Percentiles rank a stretch among this genome's conserved stretches.
phyloP scores from a whole-genome alignment of 1,140 invertebrate species.

The Manduca sexta region DNA sequence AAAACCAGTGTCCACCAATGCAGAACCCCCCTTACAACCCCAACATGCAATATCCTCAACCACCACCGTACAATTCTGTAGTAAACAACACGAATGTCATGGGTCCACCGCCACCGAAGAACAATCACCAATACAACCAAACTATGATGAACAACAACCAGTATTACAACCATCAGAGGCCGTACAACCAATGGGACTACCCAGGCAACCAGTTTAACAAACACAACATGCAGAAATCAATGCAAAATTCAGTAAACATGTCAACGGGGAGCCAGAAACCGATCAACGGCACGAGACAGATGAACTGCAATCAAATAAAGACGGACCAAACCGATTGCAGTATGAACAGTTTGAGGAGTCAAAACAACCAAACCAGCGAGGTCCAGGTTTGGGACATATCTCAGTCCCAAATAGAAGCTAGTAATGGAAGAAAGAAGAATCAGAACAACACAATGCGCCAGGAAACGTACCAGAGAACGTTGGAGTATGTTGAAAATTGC shows the following conservation, averaged over 20 bases:
- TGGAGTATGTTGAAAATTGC: conserved; percentile 94
- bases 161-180: conserved; percentile 59
- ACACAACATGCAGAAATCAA: conserved; percentile 58
- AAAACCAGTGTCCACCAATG: conserved; percentile 28
- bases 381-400: conserved; percentile 73
- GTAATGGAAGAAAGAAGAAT: conserved; percentile 61
- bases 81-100: conserved; percentile 50
- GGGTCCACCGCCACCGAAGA: conserved; percentile 64
- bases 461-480: conserved; percentile 89
- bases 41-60: conserved; percentile 55
- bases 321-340: conserved; percentile 59
- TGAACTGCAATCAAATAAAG: conserved; percentile 50
- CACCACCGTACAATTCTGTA: conserved; percentile 52
- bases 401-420: conserved; percentile 67
- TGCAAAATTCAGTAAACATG: conserved; percentile 62
- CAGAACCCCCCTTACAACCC: conserved; percentile 44
- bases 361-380: conserved; percentile 57
- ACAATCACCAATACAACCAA: conserved; percentile 62
- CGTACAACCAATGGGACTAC: conserved; percentile 66
- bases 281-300: conserved; percentile 31
- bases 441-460: conserved; percentile 79
- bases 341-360: conserved; percentile 60
- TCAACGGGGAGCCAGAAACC: conserved; percentile 63
- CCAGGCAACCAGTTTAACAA: conserved; percentile 63
- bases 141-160: conserved; percentile 63